phyloP scores from a whole-genome alignment of 2,888 invertebrate genomes.

The Orchesellides sinensis region DNA sequence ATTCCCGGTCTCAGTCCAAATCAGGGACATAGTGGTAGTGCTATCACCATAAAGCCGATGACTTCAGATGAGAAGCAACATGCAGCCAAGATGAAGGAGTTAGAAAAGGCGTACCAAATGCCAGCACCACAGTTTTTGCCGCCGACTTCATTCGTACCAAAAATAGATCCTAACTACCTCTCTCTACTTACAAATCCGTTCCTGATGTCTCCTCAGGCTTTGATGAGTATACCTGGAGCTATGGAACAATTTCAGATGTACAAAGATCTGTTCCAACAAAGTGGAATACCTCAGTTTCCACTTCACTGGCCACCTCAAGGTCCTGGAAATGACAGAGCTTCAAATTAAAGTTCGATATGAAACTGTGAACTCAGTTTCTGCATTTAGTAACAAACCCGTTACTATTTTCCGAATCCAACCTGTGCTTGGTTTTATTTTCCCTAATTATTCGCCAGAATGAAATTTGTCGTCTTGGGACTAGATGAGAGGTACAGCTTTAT shows the following conservation, averaged over 20 bases:
- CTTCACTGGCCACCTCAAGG: conserved; percentile 62
- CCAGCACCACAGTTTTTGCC: conserved; percentile 38
- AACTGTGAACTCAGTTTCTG: background rate
- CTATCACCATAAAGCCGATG: conserved; percentile 53
- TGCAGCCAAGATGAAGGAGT: conserved; percentile 35
- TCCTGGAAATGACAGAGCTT: conserved; percentile 63
- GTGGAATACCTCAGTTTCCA: conserved; percentile 64
- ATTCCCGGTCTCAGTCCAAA: conserved; percentile 56
- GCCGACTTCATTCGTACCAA: conserved; percentile 56
- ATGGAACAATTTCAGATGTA: conserved; percentile 80
- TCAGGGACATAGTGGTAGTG: conserved; percentile 42
- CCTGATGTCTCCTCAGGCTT: conserved; percentile 67
- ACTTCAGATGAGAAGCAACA: conserved; percentile 37
- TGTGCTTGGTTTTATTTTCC: no score
- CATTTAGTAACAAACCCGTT: no score
- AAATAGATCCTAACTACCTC: conserved; percentile 71
- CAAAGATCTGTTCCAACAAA: conserved; percentile 78
- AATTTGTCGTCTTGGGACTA: no score
- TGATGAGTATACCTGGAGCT: conserved; percentile 77
- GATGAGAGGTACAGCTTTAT: background rate
- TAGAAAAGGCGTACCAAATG: conserved; percentile 57
- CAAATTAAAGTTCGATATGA: conserved; percentile 24
- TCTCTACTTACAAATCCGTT: conserved; percentile 65
- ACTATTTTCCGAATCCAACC: no score
- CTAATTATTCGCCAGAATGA: no score